phyloP scores from a whole-genome alignment of 2,888 invertebrate species.

The Ormyrus pomaceus region DNA sequence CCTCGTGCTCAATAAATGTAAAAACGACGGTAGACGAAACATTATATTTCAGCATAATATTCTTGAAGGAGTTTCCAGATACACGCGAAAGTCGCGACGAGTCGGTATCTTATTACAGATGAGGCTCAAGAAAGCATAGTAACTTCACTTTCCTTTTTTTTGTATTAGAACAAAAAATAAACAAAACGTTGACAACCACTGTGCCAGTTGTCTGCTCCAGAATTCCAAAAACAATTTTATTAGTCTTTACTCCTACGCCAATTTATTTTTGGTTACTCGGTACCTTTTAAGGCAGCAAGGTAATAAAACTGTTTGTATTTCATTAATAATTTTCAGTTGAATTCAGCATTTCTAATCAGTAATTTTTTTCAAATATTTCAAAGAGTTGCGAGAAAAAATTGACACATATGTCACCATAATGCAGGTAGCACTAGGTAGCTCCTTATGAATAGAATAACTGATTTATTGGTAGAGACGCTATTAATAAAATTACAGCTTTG shows the following conservation, averaged over 20 bases:
- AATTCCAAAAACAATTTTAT: conserved; percentile 1
- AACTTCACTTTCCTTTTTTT: neutral
- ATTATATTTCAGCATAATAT: conserved; percentile 24
- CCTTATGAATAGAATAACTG: conserved; percentile 48
- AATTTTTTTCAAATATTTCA: neutral
- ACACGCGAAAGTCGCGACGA: neutral
- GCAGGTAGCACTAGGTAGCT: conserved; percentile 21
- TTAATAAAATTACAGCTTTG: conserved; percentile 42
- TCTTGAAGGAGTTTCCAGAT: conserved; percentile 20
- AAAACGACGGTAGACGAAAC: neutral
- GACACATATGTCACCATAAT: neutral
- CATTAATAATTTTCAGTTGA: neutral
- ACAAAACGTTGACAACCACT: neutral
- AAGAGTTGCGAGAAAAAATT: neutral
- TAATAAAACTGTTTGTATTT: conserved; percentile 8
- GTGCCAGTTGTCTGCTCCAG: conserved; percentile 20
- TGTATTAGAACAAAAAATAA: neutral
- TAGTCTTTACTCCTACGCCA: neutral
- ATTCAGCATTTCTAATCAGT: neutral
- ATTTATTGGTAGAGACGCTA: conserved; percentile 48
- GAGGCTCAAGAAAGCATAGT: neutral
- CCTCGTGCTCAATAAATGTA: neutral
- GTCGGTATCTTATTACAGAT: conserved; percentile 23
- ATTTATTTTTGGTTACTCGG: conserved; percentile 9
- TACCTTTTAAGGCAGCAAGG: conserved; percentile 28